These are phyloP conservation scores for Triplophysa tibetana DNA, from an alignment of 2,113 vertebrate genomes.

Conservation along the genomic window DNA sequence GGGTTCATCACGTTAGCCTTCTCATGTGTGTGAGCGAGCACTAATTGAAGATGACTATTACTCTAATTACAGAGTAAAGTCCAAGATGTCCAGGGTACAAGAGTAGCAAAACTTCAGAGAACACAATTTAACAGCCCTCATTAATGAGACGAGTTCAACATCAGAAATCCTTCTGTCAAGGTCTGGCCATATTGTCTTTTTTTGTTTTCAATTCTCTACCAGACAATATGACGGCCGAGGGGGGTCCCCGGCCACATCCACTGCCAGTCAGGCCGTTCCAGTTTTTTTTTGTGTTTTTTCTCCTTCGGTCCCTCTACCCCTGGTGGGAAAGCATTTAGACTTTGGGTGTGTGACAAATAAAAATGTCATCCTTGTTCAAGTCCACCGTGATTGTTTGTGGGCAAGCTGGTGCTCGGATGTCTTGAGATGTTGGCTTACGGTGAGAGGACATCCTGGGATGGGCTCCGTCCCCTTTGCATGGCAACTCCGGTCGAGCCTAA, in stretches of 20 bases:
- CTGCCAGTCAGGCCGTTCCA: constrained; percentile 47
- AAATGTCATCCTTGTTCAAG: constrained; percentile 60
- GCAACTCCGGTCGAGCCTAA: constrained; percentile 35
- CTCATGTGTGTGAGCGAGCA: not conserved
- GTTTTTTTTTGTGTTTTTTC: constrained; percentile 58
- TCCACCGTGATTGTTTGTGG: constrained; percentile 47
- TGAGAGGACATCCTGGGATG: constrained; percentile 33
- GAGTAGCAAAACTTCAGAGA: constrained; percentile 30
- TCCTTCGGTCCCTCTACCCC: constrained; percentile 50
- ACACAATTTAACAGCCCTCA: constrained; percentile 33
- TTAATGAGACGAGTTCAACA: constrained; percentile 35
- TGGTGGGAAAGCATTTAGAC: constrained; percentile 53
- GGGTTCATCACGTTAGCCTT: not conserved
- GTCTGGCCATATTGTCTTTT: constrained; percentile 45
- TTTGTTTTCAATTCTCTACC: constrained; percentile 42
- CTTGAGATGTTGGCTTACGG: constrained; percentile 44
- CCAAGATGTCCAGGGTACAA: constrained; percentile 37
- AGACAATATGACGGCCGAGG: constrained; percentile 44
- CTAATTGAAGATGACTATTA: constrained; percentile 46
- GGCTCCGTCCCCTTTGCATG: constrained; percentile 37
- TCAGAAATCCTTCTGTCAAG: constrained; percentile 48
- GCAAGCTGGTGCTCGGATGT: constrained; percentile 30
- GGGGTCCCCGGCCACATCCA: constrained; percentile 42
- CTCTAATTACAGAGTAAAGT: constrained; percentile 42
- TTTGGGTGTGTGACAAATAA: constrained; percentile 48